Evolutionary conservation across 2,113 vertebrate genomes (phyloP), one percentile per base, ranked within the genome.

Genomic region (Carassius carassius): DNA sequence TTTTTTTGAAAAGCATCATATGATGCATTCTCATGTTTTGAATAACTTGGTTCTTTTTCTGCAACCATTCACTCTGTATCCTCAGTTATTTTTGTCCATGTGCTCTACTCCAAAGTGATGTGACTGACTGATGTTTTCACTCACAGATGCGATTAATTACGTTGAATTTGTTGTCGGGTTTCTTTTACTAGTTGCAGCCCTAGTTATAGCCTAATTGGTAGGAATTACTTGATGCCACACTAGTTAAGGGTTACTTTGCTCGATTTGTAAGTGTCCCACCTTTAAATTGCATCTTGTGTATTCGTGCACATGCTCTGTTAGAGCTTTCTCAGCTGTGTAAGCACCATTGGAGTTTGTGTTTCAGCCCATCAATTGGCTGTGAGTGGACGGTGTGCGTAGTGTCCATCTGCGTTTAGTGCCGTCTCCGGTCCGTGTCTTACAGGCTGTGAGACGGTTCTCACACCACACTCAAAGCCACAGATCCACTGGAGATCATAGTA

Each of bases 401-500:
- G 69, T 56, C n/a, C 0, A 85, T 95, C 93, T 88, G 85, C 92
- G 93, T 93, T 86, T 92, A 81, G 94, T 89, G 89, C 78, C 84
- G 89, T 90, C 91, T 90, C 62, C 49, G 13, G 89, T 47, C 89
- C 93, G 93, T 54, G 94, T 95, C 89, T 94, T 95, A 89, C 94
- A 88, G 91, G 1, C 84, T 86, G 37, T 76, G 89, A 86, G 89
- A 70, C 87, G 87, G 90, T 49, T 83, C 94, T 95, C 94, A 94
- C 90, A 65, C 93, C 91, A 85, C 89, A 94, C 91, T 89, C 87
- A 84, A 86, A 90, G 94, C 94, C 94, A 92, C 83, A 95, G 90
- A 95, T 69, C 72, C 91, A 86, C 60, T 3, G 92, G 94, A 93
- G 93, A 92, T 94, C 94, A 95, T 95, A 95, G 94, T 95, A 95